These are phyloP conservation scores for Drosophila erecta DNA, from an alignment of 1,140 invertebrate species.

Conservation along the genomic window DNA sequence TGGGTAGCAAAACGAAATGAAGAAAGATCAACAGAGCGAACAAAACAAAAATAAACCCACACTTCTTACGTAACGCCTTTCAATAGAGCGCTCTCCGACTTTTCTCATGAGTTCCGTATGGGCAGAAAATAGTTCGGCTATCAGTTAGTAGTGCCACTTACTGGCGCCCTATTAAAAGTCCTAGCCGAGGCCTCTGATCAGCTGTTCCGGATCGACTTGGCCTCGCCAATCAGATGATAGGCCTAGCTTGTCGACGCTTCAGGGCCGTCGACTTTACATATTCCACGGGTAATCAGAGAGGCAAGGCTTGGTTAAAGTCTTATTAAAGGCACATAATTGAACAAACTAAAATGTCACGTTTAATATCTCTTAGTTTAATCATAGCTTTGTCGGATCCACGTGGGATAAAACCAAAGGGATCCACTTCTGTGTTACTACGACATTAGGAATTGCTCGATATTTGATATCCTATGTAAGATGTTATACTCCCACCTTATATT, in stretches of 20 bases:
- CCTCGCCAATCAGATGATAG: slow-evolving; percentile 46
- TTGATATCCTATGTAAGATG: no score
- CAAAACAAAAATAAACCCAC: slow-evolving; percentile 64
- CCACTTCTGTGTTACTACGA: no score
- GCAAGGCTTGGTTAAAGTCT: background rate
- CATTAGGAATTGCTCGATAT: no score
- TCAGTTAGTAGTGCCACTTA: slow-evolving; percentile 16
- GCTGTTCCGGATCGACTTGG: slow-evolving; percentile 37
- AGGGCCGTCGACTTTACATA: slow-evolving; percentile 7
- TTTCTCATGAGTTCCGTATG: slow-evolving; percentile 25
- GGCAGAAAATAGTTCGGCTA: slow-evolving; percentile 1
- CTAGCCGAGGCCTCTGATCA: slow-evolving; percentile 26
- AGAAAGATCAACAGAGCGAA: slow-evolving; percentile 42
- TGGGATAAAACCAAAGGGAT: no score
- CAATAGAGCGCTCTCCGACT: slow-evolving; percentile 38
- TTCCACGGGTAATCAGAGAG: background rate
- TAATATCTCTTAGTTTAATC: no score
- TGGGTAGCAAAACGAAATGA: slow-evolving; percentile 36
- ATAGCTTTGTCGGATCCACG: no score
- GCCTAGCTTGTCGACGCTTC: slow-evolving; percentile 3
- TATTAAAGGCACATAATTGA: no score
- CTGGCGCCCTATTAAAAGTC: slow-evolving; percentile 11
- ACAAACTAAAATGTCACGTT: no score
- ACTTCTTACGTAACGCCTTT: slow-evolving; percentile 67
- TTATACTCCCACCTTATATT: no score